Percentiles rank a stretch among this genome's conserved stretches.
phyloP scores from a whole-genome alignment of 1,140 invertebrate species.

The Drosophila sechellia region DNA sequence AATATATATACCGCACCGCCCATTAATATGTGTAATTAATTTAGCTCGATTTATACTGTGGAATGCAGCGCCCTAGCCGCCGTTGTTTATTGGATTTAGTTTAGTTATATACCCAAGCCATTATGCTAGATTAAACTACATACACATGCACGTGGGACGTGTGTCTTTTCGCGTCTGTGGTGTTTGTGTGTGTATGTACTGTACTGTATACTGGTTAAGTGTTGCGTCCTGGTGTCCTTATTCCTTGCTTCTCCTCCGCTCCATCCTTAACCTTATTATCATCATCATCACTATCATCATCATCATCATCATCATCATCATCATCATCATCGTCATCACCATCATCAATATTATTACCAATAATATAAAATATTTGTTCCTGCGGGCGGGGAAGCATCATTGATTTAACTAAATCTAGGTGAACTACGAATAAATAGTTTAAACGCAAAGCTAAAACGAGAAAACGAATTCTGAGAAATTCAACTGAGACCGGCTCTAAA shows the following conservation, averaged over 20 bases:
- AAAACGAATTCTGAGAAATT: constrained; percentile 9
- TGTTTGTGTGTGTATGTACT: constrained; percentile 1
- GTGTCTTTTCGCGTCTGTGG: constrained; percentile 13
- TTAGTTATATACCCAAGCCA: constrained; percentile 52
- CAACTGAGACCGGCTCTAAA: constrained; percentile 44
- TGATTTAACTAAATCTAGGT: constrained; percentile 52
- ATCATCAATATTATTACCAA: background rate
- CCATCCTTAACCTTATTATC: background rate
- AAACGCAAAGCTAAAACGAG: constrained; percentile 41
- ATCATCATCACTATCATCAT: background rate
- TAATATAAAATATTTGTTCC: constrained; percentile 8
- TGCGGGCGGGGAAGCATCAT: constrained; percentile 43
- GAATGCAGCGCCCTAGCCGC: constrained; percentile 15
- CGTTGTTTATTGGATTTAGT: constrained; percentile 26
- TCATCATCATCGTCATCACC: background rate
- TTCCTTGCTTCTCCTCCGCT: background rate
- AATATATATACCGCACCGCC: background rate
- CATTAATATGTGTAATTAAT: background rate
- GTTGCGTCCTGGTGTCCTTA: constrained; percentile 13
- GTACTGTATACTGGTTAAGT: constrained; percentile 47
- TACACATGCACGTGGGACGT: constrained; percentile 32
- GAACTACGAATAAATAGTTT: constrained; percentile 45
- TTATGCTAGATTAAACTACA: constrained; percentile 47
- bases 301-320: background rate
- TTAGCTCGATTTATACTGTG: constrained; percentile 3